Evolutionary conservation across 92 coral and sea anemone genomes (phyloP).

Genomic region (Pocillopora meandrina): DNA sequence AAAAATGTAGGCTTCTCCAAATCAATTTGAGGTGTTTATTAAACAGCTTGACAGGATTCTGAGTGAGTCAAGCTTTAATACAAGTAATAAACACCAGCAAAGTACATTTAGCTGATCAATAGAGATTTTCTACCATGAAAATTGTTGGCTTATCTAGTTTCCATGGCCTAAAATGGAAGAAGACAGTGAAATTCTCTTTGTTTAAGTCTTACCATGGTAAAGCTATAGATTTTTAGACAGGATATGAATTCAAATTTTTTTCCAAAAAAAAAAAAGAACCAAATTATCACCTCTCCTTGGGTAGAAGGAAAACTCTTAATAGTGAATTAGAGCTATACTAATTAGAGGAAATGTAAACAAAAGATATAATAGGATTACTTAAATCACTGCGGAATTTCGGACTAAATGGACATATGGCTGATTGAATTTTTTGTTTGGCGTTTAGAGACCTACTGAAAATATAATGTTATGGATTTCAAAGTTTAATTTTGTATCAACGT

Average conservation of each 20-base stretch:
- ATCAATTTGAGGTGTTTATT: constrained; percentile 58
- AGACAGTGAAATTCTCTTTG: no score
- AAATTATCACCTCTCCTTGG: no score
- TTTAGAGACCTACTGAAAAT: background rate
- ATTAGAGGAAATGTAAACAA: background rate
- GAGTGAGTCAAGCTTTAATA: constrained; percentile 8
- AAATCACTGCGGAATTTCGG: background rate
- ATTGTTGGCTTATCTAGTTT: background rate
- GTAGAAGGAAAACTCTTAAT: no score
- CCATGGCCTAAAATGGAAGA: no score
- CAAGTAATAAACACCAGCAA: constrained; percentile 3
- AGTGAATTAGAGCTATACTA: background rate
- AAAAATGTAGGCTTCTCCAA: constrained; percentile 82
- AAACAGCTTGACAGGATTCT: constrained; percentile 19
- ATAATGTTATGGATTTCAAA: background rate
- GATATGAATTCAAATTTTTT: no score
- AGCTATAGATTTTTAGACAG: no score
- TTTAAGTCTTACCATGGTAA: no score
- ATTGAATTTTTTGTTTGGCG: background rate
- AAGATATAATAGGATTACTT: background rate
- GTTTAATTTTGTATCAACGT: background rate
- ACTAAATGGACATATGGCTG: background rate
- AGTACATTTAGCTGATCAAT: background rate
- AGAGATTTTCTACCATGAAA: background rate
- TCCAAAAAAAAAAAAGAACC: no score